phyloP scores from a whole-genome alignment of 2,797 vertebrate species.

The Notamacropus eugenii region DNA sequence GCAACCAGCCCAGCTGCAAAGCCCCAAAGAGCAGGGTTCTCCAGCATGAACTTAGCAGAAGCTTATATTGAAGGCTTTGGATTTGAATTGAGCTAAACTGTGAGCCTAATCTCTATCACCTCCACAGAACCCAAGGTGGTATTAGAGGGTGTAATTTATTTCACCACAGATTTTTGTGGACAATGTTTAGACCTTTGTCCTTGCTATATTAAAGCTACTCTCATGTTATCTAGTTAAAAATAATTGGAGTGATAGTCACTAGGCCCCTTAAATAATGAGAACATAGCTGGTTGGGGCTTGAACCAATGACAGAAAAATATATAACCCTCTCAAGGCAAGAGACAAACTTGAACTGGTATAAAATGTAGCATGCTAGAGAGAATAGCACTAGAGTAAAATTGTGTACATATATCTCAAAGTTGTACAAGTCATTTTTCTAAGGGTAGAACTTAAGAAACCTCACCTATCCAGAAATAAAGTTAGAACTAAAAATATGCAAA shows the following conservation, averaged over 20 bases:
- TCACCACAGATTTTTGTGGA: not conserved
- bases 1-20: not conserved
- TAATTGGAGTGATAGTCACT: not conserved
- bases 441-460: not conserved
- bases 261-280: not conserved
- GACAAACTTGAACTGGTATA: not conserved
- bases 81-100: not conserved
- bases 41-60: not conserved
- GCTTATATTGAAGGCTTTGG: not conserved
- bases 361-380: not conserved
- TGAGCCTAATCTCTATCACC: not conserved
- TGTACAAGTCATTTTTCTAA: not conserved
- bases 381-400: not conserved
- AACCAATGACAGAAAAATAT: not conserved
- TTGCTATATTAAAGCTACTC: not conserved
- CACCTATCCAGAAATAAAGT: not conserved
- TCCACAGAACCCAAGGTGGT: not conserved
- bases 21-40: not conserved
- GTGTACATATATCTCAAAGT: not conserved
- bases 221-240: not conserved
- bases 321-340: not conserved
- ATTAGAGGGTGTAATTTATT: not conserved
- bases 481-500: not conserved
- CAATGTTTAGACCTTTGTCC: not conserved
- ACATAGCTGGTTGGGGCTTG: not conserved